Evolutionary conservation across 2,888 invertebrate genomes (phyloP), one percentile per base, ranked within the genome.

Genomic region (Drosophila sordidapex): DNA sequence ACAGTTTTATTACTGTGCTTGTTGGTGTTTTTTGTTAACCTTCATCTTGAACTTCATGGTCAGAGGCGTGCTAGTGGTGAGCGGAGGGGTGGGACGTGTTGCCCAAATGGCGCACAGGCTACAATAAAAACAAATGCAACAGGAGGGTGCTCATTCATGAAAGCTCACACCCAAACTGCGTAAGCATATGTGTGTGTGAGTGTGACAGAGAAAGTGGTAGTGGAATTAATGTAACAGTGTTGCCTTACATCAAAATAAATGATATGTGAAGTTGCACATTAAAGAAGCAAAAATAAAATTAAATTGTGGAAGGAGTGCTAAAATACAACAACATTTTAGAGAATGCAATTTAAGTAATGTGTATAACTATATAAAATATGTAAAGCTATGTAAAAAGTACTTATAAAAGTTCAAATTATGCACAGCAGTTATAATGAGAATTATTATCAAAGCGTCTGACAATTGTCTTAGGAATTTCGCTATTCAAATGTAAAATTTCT

Each of bases 131-230:
- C 89, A 87, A 87, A 90, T 88, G 88, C 88, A 89, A 89, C 88
- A 89, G 88, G 88, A 89, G 90, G 88, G 82, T 85, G 85, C 81
- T 87, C 89, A 87, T 87, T 89, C 87, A 87, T 89, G 79, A 74
- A 78, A 71, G 76, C 83, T 74, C 78, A 80, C 64, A 79, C 74
- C 70, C 72, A 43, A 43, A 61, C 53, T 58, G 53, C 56, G 69
- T 64, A 43, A 38, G 27, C 38, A 7, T 43, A 25, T 51, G 33
- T 54, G 49, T 3, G 35, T 48, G 35, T 48, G 53, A 35, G 15
- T 27, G 25, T 25, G 51, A 21, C n/a, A 43, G 27, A 13, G 33
- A 40, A 53, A 18, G 54, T 18, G 21, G 21, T 29, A 38, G 52
- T 18, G 10, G 53, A 38, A 56, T 18, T 56, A 62, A 59, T 63